Evolutionary conservation across 1,140 invertebrate genomes (phyloP), one percentile per base, ranked within the genome.

Genomic region (Brachionus paranguensis): DNA sequence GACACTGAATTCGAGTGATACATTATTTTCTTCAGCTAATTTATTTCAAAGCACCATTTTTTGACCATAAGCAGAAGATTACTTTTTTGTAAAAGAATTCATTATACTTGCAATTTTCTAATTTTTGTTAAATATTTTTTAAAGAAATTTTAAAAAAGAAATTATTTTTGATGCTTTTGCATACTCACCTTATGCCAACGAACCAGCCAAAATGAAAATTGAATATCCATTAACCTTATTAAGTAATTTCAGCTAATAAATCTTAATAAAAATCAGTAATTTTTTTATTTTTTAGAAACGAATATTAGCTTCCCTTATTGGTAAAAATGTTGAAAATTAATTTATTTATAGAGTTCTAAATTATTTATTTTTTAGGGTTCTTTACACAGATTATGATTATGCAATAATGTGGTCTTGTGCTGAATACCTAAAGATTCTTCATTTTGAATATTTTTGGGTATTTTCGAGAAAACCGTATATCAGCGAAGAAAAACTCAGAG

Each of bases 381-480:
- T 81, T 3, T 81, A 81, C 53, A 68, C 78, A 7, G 78, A 81
- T 45, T 68, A 60, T 29, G 78, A 81, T 20, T 43, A 81, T 14
- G 78, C 78, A 12, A 41, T 81, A 11, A 33, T 81, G 17, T 81
- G 78, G 78, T 81, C 78, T n/a, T 81, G 78, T 68, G 64, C 20
- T 27, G 78, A 81, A 47, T 81, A 81, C n/a, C 53, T 81, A 4
- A 81, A 81, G 24, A 60, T 81, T 41, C 43, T 81, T 20, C 78
- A 81, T 45, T 81, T 81, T 14, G 78, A 81, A 68, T 81, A 81
- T 68, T 81, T 47, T 64, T 81, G 78, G 78, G 24, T 81, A 68
- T 81, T 81, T 24, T 17, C 53, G 2, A 2, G 78, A 11, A 81
- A 81, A 14, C 78, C 78, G 11, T 81, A 81, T 17, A 64, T 81